Evolutionary conservation across 2,113 vertebrate species (phyloP).

Genomic region (Petromus typicus): DNA sequence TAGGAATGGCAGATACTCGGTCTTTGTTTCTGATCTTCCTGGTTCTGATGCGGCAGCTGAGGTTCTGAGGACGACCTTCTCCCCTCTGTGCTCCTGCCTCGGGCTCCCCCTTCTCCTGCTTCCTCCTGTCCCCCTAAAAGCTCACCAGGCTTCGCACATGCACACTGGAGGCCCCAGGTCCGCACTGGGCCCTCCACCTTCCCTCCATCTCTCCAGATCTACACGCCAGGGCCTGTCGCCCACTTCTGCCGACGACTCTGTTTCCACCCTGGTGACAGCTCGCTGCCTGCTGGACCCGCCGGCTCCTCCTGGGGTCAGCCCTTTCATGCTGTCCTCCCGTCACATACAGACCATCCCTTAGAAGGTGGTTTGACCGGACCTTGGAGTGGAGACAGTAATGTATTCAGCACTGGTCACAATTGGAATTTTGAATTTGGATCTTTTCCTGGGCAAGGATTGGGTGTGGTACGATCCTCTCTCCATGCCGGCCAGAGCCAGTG

Average conservation of each 20-base stretch:
- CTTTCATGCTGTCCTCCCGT: neutral
- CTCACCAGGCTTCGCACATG: neutral
- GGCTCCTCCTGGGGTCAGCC: neutral
- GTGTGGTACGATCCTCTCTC: neutral
- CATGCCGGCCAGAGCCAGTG: neutral
- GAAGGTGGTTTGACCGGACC: neutral
- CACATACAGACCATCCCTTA: too few species aligned
- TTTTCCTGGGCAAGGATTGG: neutral
- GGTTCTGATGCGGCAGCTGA: neutral
- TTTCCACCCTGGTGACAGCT: accelerated
- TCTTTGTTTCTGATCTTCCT: neutral
- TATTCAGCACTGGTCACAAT: neutral
- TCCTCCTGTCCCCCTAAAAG: neutral
- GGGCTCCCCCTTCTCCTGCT: neutral
- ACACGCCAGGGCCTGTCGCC: neutral
- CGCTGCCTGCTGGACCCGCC: accelerated
- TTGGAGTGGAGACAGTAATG: neutral
- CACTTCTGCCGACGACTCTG: neutral
- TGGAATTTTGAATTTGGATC: neutral
- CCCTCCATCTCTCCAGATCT: neutral
- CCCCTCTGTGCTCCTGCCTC: neutral
- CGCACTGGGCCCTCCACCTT: neutral
- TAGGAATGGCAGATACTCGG: neutral
- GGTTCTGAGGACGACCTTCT: too few species aligned
- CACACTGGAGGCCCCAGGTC: accelerated